Base-by-base conservation (phyloP, 2,797 vertebrate genomes). In the Nyctalus aviator region DNA sequence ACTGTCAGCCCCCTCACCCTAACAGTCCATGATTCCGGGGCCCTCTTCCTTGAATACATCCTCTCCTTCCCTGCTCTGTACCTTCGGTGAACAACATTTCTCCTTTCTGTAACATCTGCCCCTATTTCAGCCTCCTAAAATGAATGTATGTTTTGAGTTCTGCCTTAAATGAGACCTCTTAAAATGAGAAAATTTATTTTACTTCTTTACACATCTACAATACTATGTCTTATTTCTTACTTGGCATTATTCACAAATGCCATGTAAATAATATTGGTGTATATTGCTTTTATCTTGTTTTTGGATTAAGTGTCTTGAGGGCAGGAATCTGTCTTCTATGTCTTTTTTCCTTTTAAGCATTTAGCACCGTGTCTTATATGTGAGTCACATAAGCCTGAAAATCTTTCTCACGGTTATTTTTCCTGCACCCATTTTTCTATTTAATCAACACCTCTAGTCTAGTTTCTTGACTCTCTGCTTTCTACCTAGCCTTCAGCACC, bases 361-460 rank as follows among this genome's bases (percentile, higher is more conserved):
- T 81, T n/a, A 76, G 77, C 15, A 23, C 0, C 44, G n/a, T 41
- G 7, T 27, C 62, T 81, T 32, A 18, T 59, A 62, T 53, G 21
- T 84, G 76, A 88, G 62, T 77, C 88, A 71, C 55, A 87, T 64
- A 66, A 75, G 48, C 57, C 48, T 85, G 55, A 84, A 94, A 78
- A 50, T 53, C 7, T 44, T 78, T 64, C 73, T 79, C 64, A 20
- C 9, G 14, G n/a, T 94, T 62, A 59, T 30, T 62, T 20, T 89
- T 23, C 12, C 46, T 95, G 35, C 57, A 55, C 17, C 23, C 1
- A 2, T 46, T 69, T 44, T 84, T 92, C 64, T 84, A 48, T 48
- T 76, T 90, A 50, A 41, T 72, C 37, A 48, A 30, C 21, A 72
- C 15, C 14, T 87, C 35, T 8, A 25, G 23, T 17, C 41, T 10